Evolutionary conservation across 2,113 vertebrate genomes (phyloP), one percentile per base, ranked within the genome.

Genomic region (Sphaerodactylus townsendi): DNA sequence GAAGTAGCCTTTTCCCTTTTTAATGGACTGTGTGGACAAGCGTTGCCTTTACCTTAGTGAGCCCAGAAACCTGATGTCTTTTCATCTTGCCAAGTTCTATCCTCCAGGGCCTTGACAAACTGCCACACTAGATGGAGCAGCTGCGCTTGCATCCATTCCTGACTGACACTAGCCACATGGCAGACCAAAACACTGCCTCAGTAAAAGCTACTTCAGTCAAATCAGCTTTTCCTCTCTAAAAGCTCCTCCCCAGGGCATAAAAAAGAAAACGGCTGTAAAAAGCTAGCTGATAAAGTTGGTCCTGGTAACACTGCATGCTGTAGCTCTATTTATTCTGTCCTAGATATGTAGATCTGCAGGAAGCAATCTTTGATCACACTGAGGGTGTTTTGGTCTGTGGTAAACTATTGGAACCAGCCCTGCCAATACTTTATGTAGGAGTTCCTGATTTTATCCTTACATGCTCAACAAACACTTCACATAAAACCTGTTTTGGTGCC

Each of bases 91-190:
- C 64, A 53, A 37, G 17, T 76, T 76, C 19, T 48, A n/a, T 83
- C 33, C 48, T 68, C 62, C 46, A 50, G 65, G 64, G 64, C 44
- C 44, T 39, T 76, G 62, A 66, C 44, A 37, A 33, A 46, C 33
- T 66, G 62, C 14, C 59, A 83, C 73, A 83, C 73, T 77, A 68
- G 73, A 68, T 50, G 73, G 62, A 68, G 62, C 46, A 68, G 62
- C 35, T 68, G 41, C 1, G n/a, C 62, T 68, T 76, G 23, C 21
- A 44, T 50, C 62, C 19, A 23, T 35, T 73, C 41, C 39, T 74
- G 39, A 64, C 30, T 59, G 37, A 59, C 37, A 72, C 10, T 56
- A 72, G 37, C 50, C 39, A 28, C 21, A 15, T 59, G 62, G 11
- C 33, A 74, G 30, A 28, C 15, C 21, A 37, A 76, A 8, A 13